A percentile compares a stretch with the other conserved stretches of the same genome.
Conservation (phyloP, 2,797 vertebrate genomes). For the Etheostoma perlongum region DNA sequence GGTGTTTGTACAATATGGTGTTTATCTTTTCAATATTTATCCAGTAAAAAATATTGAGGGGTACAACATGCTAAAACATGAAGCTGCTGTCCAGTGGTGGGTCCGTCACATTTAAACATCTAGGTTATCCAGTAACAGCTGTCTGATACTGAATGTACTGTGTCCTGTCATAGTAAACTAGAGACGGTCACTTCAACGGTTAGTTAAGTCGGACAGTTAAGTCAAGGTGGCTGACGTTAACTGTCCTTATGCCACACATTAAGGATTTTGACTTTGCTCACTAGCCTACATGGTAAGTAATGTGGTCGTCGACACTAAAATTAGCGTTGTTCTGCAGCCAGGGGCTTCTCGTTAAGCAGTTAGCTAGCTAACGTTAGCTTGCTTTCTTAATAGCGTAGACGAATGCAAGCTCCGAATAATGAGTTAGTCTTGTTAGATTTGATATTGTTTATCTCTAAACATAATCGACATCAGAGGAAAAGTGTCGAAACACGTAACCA, state of each 20-base stretch:
- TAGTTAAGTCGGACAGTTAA: neutral
- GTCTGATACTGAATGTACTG: constrained; percentile 2
- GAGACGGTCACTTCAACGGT: neutral
- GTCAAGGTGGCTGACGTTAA: neutral
- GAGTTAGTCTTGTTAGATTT: neutral
- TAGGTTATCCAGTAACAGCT: constrained; percentile 20
- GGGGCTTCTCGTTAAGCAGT: neutral
- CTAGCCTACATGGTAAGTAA: constrained; percentile 71
- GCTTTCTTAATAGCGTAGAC: constrained; percentile 1
- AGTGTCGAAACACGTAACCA: neutral
- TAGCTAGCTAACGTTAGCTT: constrained; percentile 51
- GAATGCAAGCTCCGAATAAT: neutral
- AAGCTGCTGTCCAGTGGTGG: constrained; percentile 24
- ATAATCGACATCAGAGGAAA: neutral
- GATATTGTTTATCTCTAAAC: neutral
- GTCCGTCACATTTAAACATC: constrained; percentile 28
- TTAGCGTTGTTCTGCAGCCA: neutral
- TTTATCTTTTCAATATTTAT: neutral
- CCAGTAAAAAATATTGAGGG: neutral
- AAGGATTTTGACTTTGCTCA: constrained; percentile 26
- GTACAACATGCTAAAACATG: constrained; percentile 6
- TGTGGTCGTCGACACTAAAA: neutral
- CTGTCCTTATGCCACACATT: constrained; percentile 14
- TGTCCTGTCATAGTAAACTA: neutral
- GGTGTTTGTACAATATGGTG: neutral